These are phyloP conservation scores for Acronicta aceris DNA, from an alignment of 2,888 invertebrate species.

Conservation along the genomic window DNA sequence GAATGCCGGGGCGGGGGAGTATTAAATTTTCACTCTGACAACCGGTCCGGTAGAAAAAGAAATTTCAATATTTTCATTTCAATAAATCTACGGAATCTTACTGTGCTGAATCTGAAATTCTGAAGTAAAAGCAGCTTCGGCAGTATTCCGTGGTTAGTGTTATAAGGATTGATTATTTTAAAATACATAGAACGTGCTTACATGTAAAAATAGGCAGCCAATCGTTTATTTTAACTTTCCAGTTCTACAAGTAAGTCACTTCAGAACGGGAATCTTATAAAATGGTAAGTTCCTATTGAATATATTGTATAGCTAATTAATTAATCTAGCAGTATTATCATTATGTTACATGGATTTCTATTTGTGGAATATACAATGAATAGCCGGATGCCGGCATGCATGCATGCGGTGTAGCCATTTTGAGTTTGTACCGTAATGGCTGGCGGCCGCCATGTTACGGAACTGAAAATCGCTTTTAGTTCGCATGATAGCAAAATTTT, in stretches of 20 bases:
- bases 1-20: conserved; percentile 21
- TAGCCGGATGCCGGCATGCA: conserved; percentile 70
- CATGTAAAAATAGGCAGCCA: background rate
- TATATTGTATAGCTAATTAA: conserved; percentile 2
- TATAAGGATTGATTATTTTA: background rate
- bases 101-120: conserved; percentile 4
- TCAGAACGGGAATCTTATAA: conserved; percentile 23
- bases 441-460: conserved; percentile 81
- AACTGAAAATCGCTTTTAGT: conserved; percentile 62
- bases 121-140: conserved; percentile 31
- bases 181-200: background rate
- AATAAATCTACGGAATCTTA: conserved; percentile 4
- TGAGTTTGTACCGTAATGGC: conserved; percentile 69
- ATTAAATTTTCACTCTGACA: conserved; percentile 49
- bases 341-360: background rate
- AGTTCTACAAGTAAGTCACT: conserved; percentile 37
- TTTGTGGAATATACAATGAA: conserved; percentile 5
- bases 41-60: conserved; percentile 12
- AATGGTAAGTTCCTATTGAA: conserved; percentile 44
- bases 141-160: conserved; percentile 50
- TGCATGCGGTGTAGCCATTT: conserved; percentile 83
- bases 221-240: conserved; percentile 23
- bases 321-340: conserved; percentile 3
- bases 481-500: conserved; percentile 36
- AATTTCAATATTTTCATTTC: conserved; percentile 23